Evolutionary conservation across 2,797 vertebrate species (phyloP), one percentile per base, ranked within the genome.

Genomic region (Diglossa cyanea): DNA sequence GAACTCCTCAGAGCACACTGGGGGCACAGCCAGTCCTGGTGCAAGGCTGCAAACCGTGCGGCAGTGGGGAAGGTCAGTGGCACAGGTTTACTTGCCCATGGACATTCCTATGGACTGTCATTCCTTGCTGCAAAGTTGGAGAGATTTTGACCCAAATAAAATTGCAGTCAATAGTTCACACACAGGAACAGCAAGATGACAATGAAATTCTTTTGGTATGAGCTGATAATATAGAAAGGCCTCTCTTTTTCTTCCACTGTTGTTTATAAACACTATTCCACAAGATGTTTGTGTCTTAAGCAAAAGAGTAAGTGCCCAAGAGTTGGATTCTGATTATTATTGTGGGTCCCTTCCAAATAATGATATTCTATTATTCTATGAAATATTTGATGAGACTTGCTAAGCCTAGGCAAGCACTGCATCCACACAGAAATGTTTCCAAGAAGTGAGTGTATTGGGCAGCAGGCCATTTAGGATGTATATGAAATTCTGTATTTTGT

Each of bases 111-210:
- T 2, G 28, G 28, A 7, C 31, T 50, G n/a, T n/a, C 39, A 63
- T 33, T 51, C 53, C 45, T 24, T 42, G 24, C 12, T n/a, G 17
- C 28, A 44, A 92, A 87, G 63, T 33, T 3, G 0, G 47, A 33
- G 73, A 55, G 67, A 45, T 62, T 73, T 88, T 26, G 76, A 90
- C 19, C 24, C 30, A 93, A 90, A 84, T 35, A 70, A 73, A 88
- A 54, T 26, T 42, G 40, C 30, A 71, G 54, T 42, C 51, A 50
- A 31, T 45, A 72, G 44, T 24, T 84, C 45, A 76, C 51, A 85
- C 19, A 82, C 1, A 70, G 55, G 61, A 79, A 86, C 31, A 57
- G n/a, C 40, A 50, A 79, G 53, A 76, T 3, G 17, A 84, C 44
- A 62, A 76, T 31, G 10, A 63, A 60, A 79, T 60, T 2, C 8